Evolutionary conservation across 2,888 invertebrate genomes (phyloP).

Genomic region (Zhuqinia jingwanae): DNA sequence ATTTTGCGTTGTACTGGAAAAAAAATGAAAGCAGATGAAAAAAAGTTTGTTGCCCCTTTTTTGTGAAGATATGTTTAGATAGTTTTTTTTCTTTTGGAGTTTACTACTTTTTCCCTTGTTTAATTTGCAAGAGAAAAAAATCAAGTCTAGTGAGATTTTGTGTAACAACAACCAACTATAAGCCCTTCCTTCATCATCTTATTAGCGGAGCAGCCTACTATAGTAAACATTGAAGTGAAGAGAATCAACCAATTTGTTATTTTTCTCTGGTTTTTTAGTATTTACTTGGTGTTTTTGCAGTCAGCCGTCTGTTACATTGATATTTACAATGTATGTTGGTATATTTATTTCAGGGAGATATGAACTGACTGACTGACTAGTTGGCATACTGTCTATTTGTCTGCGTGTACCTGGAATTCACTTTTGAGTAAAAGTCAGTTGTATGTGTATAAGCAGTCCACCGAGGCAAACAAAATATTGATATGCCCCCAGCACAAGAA

Average conservation of each 20-base stretch:
- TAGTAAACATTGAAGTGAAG: conserved; percentile 18
- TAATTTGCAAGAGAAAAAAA: conserved; percentile 10
- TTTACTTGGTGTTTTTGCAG: too few relatives aligned
- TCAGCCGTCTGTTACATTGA: too few relatives aligned
- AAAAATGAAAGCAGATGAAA: not conserved
- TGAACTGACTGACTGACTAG: not conserved
- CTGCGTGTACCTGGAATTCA: too few relatives aligned
- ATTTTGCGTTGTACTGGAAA: not conserved
- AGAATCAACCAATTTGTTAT: conserved; percentile 10
- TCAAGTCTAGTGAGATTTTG: not conserved
- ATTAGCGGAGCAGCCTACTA: conserved; percentile 25
- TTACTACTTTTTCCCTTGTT: not conserved
- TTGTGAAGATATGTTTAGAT: too few relatives aligned
- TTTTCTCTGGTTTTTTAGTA: not conserved
- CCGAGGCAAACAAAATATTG: conserved; percentile 5
- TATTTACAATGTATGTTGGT: too few relatives aligned
- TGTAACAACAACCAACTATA: not conserved
- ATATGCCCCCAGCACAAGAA: conserved; percentile 22
- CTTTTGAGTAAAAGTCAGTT: not conserved
- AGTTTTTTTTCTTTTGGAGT: not conserved
- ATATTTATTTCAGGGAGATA: too few relatives aligned
- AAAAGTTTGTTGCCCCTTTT: conserved; percentile 1
- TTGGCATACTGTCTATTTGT: conserved; percentile 2
- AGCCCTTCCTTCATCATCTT: not conserved
- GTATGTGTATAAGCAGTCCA: not conserved